These are phyloP conservation scores for Bibio marci DNA, from an alignment of 2,888 invertebrate species.

Conservation along the genomic window DNA sequence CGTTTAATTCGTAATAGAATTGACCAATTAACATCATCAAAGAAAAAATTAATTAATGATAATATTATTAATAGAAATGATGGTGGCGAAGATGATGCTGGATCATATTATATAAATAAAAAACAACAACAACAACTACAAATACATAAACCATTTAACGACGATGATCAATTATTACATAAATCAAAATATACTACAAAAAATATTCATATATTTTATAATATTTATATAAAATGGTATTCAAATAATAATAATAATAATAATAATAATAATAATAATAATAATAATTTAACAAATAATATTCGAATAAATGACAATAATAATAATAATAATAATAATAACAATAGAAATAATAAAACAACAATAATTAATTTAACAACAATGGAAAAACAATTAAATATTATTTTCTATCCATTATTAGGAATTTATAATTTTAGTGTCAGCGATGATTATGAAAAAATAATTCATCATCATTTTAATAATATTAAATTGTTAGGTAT, in stretches of 20 bases:
- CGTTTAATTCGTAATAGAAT: slow-evolving; percentile 26
- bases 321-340: too few species aligned
- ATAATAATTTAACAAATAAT: neutral
- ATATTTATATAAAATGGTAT: slow-evolving; percentile 26
- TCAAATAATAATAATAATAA: neutral
- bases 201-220: slow-evolving; percentile 28
- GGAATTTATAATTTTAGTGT: slow-evolving; percentile 20
- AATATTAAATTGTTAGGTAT: slow-evolving; percentile 39
- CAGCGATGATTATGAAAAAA: slow-evolving; percentile 19
- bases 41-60: neutral
- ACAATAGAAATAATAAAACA: neutral
- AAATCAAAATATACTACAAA: slow-evolving; percentile 13
- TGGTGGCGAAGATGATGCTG: slow-evolving; percentile 12
- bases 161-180: too few species aligned
- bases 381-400: slow-evolving; percentile 17
- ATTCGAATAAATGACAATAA: too few species aligned
- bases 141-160: too few species aligned
- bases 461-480: slow-evolving; percentile 39
- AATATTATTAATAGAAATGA: slow-evolving; percentile 13
- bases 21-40: slow-evolving; percentile 16
- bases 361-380: slow-evolving; percentile 12
- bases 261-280: too few species aligned
- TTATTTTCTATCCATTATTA: slow-evolving; percentile 25
- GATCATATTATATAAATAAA: too few species aligned
- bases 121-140: too few species aligned